A percentile compares a stretch with the other conserved stretches of the same genome.
Conservation (phyloP, 2,113 vertebrate species). For the Rhea pennata region DNA sequence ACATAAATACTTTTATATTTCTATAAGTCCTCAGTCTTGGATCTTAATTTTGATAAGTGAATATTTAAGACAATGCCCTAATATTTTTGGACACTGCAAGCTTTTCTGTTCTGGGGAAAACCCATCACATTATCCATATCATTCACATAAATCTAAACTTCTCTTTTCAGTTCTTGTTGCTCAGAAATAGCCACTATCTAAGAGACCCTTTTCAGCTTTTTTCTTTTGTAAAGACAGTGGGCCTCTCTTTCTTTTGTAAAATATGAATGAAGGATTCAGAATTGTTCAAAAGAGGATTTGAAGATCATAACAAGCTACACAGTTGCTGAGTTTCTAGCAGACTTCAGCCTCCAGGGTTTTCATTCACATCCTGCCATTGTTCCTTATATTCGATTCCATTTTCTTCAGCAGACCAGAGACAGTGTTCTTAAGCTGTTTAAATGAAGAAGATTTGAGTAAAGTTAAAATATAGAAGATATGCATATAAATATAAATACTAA, state of each 20-base stretch:
- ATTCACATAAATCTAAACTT: not conserved
- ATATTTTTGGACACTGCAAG: not conserved
- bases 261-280: not conserved
- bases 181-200: not conserved
- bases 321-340: not conserved
- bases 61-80: not conserved
- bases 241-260: not conserved
- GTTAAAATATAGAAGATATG: not conserved
- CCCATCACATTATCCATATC: not conserved
- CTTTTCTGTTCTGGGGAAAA: not conserved
- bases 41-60: not conserved
- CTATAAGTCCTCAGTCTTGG: not conserved
- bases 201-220: not conserved
- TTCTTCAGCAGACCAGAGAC: not conserved
- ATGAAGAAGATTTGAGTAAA: not conserved
- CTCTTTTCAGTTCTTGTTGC: not conserved
- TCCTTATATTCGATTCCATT: not conserved
- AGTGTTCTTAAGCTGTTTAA: not conserved
- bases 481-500: not conserved
- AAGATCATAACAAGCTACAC: not conserved
- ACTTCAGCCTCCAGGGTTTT: not conserved
- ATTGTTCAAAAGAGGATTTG: not conserved
- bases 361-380: not conserved
- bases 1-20: not conserved
- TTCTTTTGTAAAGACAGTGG: not conserved